A percentile compares a stretch with the other conserved stretches of the same genome.
Evolutionary conservation across 2,888 invertebrate genomes (phyloP).

Genomic region (Beris chalybata): DNA sequence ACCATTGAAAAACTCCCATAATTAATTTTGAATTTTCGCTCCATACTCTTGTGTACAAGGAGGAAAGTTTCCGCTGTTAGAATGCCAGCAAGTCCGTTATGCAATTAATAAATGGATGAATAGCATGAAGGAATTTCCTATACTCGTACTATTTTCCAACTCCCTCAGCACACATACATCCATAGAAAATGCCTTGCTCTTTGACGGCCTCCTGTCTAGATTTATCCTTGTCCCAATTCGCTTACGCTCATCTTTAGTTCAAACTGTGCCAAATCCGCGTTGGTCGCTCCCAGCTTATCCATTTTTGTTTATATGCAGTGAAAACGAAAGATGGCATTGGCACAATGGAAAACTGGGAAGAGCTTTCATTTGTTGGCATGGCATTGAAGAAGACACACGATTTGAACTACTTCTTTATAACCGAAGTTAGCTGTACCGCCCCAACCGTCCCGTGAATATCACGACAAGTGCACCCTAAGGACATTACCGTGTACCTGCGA

Average conservation of each 20-base stretch:
- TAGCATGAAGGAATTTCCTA: conserved; percentile 13
- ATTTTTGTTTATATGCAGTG: conserved; percentile 18
- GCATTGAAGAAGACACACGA: conserved; percentile 4
- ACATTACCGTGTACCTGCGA: too few species aligned
- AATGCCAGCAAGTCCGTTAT: conserved; percentile 21
- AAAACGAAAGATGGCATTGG: conserved; percentile 2
- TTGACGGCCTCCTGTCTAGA: background rate
- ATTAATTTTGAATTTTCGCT: too few species aligned
- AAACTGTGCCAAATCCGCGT: conserved; percentile 12
- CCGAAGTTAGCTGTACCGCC: too few species aligned
- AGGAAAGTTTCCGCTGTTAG: background rate
- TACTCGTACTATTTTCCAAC: conserved; percentile 5
- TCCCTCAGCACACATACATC: too few species aligned
- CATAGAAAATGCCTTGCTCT: too few species aligned
- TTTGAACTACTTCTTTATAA: conserved; percentile 12
- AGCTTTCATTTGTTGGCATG: conserved; percentile 14
- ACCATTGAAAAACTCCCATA: too few species aligned
- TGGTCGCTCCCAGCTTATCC: conserved; percentile 17
- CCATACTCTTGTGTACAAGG: too few species aligned
- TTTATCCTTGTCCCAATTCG: conserved; percentile 19
- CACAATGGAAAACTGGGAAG: background rate
- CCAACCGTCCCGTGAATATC: too few species aligned
- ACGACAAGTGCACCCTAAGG: too few species aligned
- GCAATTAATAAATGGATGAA: conserved; percentile 17
- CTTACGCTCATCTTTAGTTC: conserved; percentile 7